Evolutionary conservation across 92 coral and sea anemone species (phyloP).

Genomic region (Meandrina meandrites): DNA sequence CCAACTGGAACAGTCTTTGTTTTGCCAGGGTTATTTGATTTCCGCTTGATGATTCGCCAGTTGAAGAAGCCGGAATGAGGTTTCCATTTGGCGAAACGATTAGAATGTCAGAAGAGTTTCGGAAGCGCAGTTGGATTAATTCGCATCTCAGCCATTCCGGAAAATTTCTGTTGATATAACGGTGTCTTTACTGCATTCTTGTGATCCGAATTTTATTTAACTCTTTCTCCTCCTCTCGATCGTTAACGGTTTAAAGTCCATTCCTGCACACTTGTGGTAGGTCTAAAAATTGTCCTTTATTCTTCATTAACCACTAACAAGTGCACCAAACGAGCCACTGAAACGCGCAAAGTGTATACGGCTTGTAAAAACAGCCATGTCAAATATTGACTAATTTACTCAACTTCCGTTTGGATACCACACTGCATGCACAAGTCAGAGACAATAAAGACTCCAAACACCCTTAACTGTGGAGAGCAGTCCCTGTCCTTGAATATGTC

Average conservation of each 20-base stretch:
- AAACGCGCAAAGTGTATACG: background rate
- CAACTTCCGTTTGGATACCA: background rate
- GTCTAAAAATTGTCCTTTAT: background rate
- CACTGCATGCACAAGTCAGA: background rate
- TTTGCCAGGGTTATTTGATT: background rate
- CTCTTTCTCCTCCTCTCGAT: background rate
- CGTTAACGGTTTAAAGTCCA: too few relatives aligned
- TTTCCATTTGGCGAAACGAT: background rate
- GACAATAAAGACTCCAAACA: background rate
- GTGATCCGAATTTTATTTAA: background rate
- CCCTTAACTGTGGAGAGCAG: background rate
- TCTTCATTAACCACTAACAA: background rate
- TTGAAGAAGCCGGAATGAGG: background rate
- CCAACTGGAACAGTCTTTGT: background rate
- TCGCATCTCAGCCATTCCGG: background rate
- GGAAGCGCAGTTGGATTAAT: background rate
- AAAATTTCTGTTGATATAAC: background rate
- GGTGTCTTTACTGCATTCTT: background rate
- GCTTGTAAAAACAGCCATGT: background rate
- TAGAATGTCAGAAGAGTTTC: background rate
- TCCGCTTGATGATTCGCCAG: background rate
- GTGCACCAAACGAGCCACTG: background rate
- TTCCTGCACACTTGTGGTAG: background rate
- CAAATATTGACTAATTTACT: background rate
- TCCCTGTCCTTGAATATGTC: background rate